Percentiles rank a stretch among this genome's conserved stretches.
Evolutionary conservation across 2,113 vertebrate species (phyloP).

Genomic region (Osmerus eperlanus): DNA sequence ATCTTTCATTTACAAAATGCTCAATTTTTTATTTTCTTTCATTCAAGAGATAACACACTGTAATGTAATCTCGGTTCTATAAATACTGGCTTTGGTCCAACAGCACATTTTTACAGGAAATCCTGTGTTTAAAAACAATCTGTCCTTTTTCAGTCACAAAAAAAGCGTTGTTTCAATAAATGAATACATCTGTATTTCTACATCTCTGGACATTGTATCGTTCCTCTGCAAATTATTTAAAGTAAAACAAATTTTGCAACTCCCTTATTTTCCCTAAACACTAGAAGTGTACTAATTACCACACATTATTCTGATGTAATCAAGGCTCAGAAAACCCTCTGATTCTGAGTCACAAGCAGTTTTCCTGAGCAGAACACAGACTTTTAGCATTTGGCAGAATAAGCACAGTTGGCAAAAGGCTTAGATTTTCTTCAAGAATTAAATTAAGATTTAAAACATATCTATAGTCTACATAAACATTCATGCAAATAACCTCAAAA

Average conservation of each 20-base stretch:
- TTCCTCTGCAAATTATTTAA: slow-evolving; percentile 16
- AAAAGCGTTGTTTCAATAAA: not conserved
- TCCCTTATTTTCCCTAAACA: slow-evolving; percentile 21
- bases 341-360: slow-evolving; percentile 40
- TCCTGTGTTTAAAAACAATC: not conserved
- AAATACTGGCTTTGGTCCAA: not conserved
- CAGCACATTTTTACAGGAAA: not conserved
- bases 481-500: slow-evolving; percentile 15
- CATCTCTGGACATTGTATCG: not conserved
- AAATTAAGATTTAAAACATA: slow-evolving; percentile 4
- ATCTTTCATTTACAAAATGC: slow-evolving; percentile 54
- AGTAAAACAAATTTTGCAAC: slow-evolving; percentile 21
- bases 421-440: slow-evolving; percentile 25
- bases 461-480: not conserved
- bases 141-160: not conserved
- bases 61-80: too few species aligned
- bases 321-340: slow-evolving; percentile 34
- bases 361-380: slow-evolving; percentile 29
- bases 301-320: slow-evolving; percentile 44
- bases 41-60: not conserved
- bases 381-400: slow-evolving; percentile 24
- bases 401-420: slow-evolving; percentile 33
- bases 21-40: not conserved
- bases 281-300: slow-evolving; percentile 43
- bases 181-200: not conserved